Percentiles rank a stretch among this genome's conserved stretches.
Conservation (phyloP, 1,140 invertebrate genomes). For the Littorina saxatilis region DNA sequence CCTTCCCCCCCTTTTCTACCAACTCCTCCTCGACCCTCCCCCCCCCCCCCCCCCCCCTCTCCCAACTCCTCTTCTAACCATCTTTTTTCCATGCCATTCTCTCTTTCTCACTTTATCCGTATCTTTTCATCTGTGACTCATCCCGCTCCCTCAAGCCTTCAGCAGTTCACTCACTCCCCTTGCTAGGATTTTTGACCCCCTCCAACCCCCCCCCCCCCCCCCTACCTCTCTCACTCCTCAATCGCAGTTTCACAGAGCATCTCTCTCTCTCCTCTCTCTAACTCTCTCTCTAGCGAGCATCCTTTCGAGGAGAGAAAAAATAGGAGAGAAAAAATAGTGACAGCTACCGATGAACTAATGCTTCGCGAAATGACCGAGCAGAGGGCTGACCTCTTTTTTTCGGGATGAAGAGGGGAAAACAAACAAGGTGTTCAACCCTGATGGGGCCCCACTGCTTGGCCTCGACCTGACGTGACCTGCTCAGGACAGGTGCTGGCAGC, state of each 20-base stretch:
- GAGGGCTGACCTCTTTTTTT: no score
- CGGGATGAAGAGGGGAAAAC: no score
- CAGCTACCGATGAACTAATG: not conserved
- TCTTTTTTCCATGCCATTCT: not conserved
- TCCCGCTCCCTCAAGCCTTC: not conserved
- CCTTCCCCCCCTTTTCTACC: no score
- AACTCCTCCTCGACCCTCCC: no score
- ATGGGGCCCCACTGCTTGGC: not conserved
- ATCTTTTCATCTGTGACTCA: slow-evolving; percentile 2
- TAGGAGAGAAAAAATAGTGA: not conserved
- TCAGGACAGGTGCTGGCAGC: no score
- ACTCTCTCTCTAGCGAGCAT: not conserved
- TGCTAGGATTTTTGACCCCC: no score
- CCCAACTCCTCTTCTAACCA: no score
- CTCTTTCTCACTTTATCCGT: not conserved
- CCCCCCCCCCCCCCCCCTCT: not conserved
- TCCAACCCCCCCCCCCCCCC: not conserved
- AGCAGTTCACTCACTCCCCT: no score
- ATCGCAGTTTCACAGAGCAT: no score
- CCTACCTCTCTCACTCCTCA: not conserved
- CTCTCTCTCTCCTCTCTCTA: no score
- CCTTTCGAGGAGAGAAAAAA: not conserved
- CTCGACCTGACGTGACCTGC: no score
- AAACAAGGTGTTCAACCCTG: not conserved
- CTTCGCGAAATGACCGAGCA: not conserved